Evolutionary conservation across 37 sponge, comb jelly and placozoan species (phyloP), one percentile per base, ranked within the genome.

Genomic region (Mnemiopsis leidyi): DNA sequence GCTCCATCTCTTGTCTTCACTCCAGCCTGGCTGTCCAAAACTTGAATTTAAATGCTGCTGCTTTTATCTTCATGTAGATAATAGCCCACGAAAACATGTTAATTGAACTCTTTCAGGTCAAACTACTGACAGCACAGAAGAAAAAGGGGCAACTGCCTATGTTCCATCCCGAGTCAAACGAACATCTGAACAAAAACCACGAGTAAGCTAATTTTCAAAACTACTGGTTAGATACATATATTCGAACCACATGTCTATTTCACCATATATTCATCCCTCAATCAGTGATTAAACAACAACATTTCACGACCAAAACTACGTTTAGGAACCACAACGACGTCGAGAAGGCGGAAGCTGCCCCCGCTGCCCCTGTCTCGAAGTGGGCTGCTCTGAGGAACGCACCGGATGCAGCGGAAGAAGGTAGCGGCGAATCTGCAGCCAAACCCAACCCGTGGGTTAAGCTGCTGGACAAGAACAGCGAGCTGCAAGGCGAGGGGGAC

Each of bases 121-220:
- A 85, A 39, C 48, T 85, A 28, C 90, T 85, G 61, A 85, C 90
- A 0, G 39, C 38, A 20, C 40, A 40, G 2, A 85, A 85, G 90
- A 85, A 85, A 40, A 85, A 40, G 48, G 90, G 61, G 25, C 40
- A 85, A 28, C 16, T 40, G 26, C 90, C 90, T 16, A 85, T 85
- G 90, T 85, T 85, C 48, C 90, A 85, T 33, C 90, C 90, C 0
- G 90, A 85, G 23, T 40, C 40, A 18, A 85, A 85, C 48, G 90
- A 85, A 25, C 90, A 85, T 37, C 90, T 85, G 48, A 85, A 85
- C 61, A 85, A 85, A 85, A 77, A 77, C 79, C 90, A 85, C 39
- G 90, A 85, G 90, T 85, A 85, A n/a, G 90, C 33, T 29, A n/a
- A n/a, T n/a, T n/a, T n/a, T n/a, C n/a, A n/a, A n/a, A n/a, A n/a